These are phyloP conservation scores for Spheniscus mendiculus DNA, from an alignment of 2,113 vertebrate genomes.

Conservation along the genomic window DNA sequence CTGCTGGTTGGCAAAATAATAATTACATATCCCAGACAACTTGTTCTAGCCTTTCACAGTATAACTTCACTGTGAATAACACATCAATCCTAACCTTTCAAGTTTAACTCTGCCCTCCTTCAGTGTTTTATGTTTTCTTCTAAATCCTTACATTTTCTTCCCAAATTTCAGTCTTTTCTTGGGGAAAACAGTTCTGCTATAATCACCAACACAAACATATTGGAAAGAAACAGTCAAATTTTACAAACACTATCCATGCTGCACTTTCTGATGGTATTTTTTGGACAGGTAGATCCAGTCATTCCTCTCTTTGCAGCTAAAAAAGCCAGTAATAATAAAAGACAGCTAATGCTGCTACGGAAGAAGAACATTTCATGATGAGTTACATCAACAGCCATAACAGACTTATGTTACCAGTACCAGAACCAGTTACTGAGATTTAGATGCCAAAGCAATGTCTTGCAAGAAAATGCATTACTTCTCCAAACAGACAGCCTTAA, in stretches of 20 bases:
- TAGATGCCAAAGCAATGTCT: constrained; percentile 55
- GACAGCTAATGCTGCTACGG: constrained; percentile 50
- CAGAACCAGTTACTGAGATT: constrained; percentile 56
- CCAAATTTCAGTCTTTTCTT: neutral
- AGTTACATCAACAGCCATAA: constrained; percentile 49
- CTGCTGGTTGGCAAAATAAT: neutral
- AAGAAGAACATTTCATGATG: constrained; percentile 12
- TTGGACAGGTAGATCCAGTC: neutral
- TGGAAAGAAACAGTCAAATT: neutral
- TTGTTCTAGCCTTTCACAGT: neutral
- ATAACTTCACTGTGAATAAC: neutral
- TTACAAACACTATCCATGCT: neutral
- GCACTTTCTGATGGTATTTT: neutral
- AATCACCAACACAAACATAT: neutral
- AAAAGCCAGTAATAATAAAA: constrained; percentile 21
- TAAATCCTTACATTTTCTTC: neutral
- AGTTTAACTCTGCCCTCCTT: neutral
- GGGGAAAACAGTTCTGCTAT: neutral
- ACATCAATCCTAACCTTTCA: neutral
- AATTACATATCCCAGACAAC: neutral
- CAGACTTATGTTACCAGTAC: constrained; percentile 61
- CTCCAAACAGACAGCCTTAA: constrained; percentile 24
- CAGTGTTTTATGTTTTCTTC: neutral
- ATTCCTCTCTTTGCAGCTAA: neutral
- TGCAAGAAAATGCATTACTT: neutral